Percentiles rank a stretch among this genome's conserved stretches.
phyloP scores from a whole-genome alignment of 2,888 invertebrate genomes.

The Pycnomerus fuliginosus region DNA sequence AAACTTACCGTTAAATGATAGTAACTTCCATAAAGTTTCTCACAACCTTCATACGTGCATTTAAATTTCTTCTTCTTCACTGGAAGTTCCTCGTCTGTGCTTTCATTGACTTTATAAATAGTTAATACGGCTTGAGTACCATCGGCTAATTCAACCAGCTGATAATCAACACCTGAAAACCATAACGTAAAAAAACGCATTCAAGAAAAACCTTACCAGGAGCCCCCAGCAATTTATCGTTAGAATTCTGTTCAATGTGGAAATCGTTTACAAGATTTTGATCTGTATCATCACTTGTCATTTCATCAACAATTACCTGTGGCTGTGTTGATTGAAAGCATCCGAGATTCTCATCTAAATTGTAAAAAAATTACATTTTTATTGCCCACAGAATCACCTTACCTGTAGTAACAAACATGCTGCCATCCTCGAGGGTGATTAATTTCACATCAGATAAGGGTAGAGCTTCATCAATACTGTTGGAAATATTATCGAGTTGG shows the following conservation, averaged over 20 bases:
- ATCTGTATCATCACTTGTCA: not conserved
- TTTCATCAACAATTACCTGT: slow-evolving; percentile 3
- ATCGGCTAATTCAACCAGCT: slow-evolving; percentile 41
- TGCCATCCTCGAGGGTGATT: slow-evolving; percentile 31
- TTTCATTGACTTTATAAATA: slow-evolving; percentile 18
- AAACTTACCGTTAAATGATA: slow-evolving; percentile 55
- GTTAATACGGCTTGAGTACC: slow-evolving; percentile 41
- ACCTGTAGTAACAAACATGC: slow-evolving; percentile 33
- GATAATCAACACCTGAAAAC: slow-evolving; percentile 26
- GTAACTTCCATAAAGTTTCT: slow-evolving; percentile 54
- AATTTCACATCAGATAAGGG: slow-evolving; percentile 29
- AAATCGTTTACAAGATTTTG: not conserved
- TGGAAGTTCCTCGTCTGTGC: slow-evolving; percentile 10
- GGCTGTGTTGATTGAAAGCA: not conserved
- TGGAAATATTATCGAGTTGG: not conserved
- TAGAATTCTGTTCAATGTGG: not conserved
- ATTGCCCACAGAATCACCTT: not conserved
- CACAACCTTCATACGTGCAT: slow-evolving; percentile 54
- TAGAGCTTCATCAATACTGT: slow-evolving; percentile 6
- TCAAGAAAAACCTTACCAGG: not conserved
- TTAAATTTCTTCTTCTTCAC: slow-evolving; percentile 46
- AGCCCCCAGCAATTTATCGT: not conserved
- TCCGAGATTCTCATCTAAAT: not conserved
- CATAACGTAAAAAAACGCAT: slow-evolving; percentile 1
- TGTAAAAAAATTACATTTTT: not conserved